Evolutionary conservation across 2,113 vertebrate genomes (phyloP).

Genomic region (Podarcis muralis): DNA sequence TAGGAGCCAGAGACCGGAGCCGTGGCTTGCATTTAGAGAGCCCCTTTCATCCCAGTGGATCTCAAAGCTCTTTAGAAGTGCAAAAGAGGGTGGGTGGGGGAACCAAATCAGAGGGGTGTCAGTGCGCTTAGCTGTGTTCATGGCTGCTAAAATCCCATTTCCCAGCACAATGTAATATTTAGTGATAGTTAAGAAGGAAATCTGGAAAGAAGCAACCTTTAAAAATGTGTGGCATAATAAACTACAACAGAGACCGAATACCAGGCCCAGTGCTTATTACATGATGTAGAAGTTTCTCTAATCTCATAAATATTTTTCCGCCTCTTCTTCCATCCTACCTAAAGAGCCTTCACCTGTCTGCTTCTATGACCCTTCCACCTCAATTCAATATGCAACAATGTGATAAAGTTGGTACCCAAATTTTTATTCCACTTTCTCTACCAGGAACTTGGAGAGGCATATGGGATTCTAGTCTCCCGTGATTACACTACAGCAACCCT

Average conservation of each 20-base stretch:
- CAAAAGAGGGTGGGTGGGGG: background rate
- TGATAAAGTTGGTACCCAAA: no score
- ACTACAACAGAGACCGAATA: background rate
- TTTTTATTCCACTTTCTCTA: no score
- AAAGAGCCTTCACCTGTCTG: no score
- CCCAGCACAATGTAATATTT: slow-evolving; percentile 56
- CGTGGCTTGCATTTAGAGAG: slow-evolving; percentile 55
- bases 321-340: background rate
- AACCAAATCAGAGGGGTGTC: slow-evolving; percentile 41
- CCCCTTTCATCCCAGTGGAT: slow-evolving; percentile 48
- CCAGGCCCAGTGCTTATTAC: background rate
- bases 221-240: slow-evolving; percentile 13
- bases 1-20: slow-evolving; percentile 38
- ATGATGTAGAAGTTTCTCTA: background rate
- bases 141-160: slow-evolving; percentile 25
- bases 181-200: slow-evolving; percentile 51
- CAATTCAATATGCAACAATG: no score
- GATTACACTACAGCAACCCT: background rate
- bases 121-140: slow-evolving; percentile 44
- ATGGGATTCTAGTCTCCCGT: background rate
- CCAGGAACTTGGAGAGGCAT: no score
- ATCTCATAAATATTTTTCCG: background rate
- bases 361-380: no score
- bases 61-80: slow-evolving; percentile 62
- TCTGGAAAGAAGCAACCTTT: slow-evolving; percentile 55